Base-by-base conservation (phyloP, 2,113 vertebrate genomes). In the Alligator mississippiensis region DNA sequence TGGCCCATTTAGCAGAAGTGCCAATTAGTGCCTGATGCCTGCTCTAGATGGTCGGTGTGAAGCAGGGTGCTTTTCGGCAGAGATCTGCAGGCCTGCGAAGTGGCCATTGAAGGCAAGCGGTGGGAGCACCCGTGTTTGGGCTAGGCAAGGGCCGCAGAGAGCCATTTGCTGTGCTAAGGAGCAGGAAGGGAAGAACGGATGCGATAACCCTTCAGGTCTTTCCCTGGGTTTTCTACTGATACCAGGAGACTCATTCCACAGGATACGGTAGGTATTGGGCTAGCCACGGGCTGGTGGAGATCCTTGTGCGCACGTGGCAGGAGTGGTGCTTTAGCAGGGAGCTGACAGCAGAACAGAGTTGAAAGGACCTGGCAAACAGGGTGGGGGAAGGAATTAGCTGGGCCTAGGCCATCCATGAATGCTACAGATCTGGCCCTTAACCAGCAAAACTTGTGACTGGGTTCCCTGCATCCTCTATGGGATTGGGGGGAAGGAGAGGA, bases 11-110 rank as follows among this genome's bases (percentile, higher is more conserved):
- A 58, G 87, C 11, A 76, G 88, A 59, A 83, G 30, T 89, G 87
- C 64, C 92, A 82, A 77, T 78, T n/a, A 94, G 64, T 82, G 80
- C 78, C 82, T 84, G 0, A 17, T 78, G 87, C 55, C 87, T 13
- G 1, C 59, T 86, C 92, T 0, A 70, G 84, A 91, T 68, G 77
- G 78, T 58, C 82, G 95, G 85, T 25, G 85, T 47, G 82, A 80
- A 80, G 3, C 34, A 93, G 57, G 12, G 60, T 76, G 79, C 57
- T 47, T 47, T 7, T 47, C 47, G 7, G 47, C 89, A 72, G 88
- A 80, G 85, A 94, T 21, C 80, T 85, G 82, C 14, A 90, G 84
- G 94, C 76, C 80, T 87, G 77, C 30, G 30, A 75, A 62, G 34
- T 30, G 75, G 87, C 22, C 93, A 90, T 90, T 57, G 18, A 75